Evolutionary conservation across 2,888 invertebrate genomes (phyloP), one percentile per base, ranked within the genome.

Genomic region (Andrena hattorfiana): DNA sequence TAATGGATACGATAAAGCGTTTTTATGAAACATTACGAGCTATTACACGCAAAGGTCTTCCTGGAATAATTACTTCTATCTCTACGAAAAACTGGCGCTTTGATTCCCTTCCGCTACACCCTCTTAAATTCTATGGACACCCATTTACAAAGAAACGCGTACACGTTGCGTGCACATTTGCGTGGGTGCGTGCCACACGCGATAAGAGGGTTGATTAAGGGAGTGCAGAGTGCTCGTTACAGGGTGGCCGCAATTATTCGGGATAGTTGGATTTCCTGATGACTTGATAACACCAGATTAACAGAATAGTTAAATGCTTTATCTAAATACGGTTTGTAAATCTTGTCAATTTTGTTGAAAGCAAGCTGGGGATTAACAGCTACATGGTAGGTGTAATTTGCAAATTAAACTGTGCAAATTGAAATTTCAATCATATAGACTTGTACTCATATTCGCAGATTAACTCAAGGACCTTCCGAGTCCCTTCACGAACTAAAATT

Each of bases 111-210:
- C 10, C 26, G 16, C 16, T 26, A 26, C 13, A 28, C 48, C 35
- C 66, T 35, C 62, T 71, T 72, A 75, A 59, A 69, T 75, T 70
- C 26, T 26, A 32, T 42, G 60, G 48, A 48, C n/a, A 49, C 20
- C 23, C 51, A 20, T 81, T 77, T 71, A 75, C 62, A 60, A 75
- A 60, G 72, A 75, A 79, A 67, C 20, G 75, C 30, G 70, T 59
- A 48, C 56, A 70, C 23, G 7, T 85, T 85, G 85, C 81, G 81
- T 85, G 78, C 10, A 32, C 10, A n/a, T 26, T 49, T 67, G 76
- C 79, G 80, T 79, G 48, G 49, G 78, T 85, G 85, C 82, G 85
- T 88, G 85, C 30, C 56, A 49, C 86, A 89, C 81, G 85, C 85
- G 51, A 89, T 59, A 63, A 23, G 74, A 30, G 48, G 64, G 23